These are phyloP conservation scores for Anthrax anthrax DNA, from an alignment of 2,888 invertebrate genomes.

Conservation along the genomic window DNA sequence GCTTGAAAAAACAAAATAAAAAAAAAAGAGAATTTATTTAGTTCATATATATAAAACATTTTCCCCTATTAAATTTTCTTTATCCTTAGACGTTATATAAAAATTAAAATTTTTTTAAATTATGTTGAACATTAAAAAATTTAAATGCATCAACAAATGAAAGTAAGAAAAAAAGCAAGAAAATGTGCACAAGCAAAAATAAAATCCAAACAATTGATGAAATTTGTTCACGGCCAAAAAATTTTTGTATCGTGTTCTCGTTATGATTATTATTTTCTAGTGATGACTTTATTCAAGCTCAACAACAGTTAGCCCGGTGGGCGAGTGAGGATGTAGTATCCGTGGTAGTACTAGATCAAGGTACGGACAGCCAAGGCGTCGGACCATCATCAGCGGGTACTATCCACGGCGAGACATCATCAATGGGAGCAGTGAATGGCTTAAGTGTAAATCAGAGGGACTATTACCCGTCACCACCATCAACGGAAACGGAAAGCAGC, in stretches of 20 bases:
- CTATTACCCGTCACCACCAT: conserved; percentile 36
- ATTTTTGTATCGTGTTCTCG: conserved; percentile 44
- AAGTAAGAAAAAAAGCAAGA: too few species aligned
- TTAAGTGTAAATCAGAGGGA: conserved; percentile 37
- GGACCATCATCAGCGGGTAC: conserved; percentile 41
- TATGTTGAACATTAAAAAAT: neutral
- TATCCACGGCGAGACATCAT: conserved; percentile 26
- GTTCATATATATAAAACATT: too few species aligned
- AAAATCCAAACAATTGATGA: neutral
- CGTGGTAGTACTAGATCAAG: conserved; percentile 39
- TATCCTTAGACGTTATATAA: conserved; percentile 2
- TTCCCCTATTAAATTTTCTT: conserved; percentile 6
- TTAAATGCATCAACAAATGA: too few species aligned
- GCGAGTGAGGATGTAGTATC: conserved; percentile 74
- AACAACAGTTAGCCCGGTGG: conserved; percentile 91
- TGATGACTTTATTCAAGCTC: conserved; percentile 96
- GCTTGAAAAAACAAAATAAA: too few species aligned
- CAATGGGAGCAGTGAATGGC: conserved; percentile 28
- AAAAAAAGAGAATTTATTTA: too few species aligned
- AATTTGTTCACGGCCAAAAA: conserved; percentile 7
- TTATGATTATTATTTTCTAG: conserved; percentile 82
- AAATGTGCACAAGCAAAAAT: too few species aligned
- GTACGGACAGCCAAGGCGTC: conserved; percentile 36
- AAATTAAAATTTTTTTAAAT: neutral
- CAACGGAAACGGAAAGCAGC: conserved; percentile 41